Conservation (phyloP, 2,888 invertebrate species). For the Diplolepis rosae region DNA sequence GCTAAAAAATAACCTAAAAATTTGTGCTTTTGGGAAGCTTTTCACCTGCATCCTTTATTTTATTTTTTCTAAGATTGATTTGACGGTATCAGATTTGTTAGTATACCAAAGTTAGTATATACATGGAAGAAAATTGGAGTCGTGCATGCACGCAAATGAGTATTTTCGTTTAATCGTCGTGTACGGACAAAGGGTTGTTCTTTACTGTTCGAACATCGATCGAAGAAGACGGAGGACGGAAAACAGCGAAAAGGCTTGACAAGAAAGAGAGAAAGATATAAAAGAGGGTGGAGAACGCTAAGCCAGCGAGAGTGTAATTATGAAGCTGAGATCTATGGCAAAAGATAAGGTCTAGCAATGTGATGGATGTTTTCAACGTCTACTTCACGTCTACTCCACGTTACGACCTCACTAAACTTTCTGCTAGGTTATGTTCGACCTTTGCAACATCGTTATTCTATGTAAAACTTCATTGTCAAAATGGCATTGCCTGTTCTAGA, state of each 20-base stretch:
- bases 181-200: slow-evolving; percentile 40
- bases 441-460: slow-evolving; percentile 65
- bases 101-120: background rate
- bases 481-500: background rate
- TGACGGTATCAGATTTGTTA: background rate
- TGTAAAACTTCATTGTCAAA: slow-evolving; percentile 69
- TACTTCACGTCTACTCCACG: slow-evolving; percentile 71
- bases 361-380: slow-evolving; percentile 74
- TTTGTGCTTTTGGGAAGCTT: no score
- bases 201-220: slow-evolving; percentile 8
- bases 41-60: no score
- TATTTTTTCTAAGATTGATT: no score
- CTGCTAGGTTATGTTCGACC: slow-evolving; percentile 51
- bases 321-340: slow-evolving; percentile 70
- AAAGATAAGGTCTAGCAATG: slow-evolving; percentile 68
- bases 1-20: no score
- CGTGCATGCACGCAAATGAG: slow-evolving; percentile 45
- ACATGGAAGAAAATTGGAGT: background rate
- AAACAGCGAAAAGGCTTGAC: slow-evolving; percentile 3
- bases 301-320: slow-evolving; percentile 71
- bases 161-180: slow-evolving; percentile 51
- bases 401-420: slow-evolving; percentile 56
- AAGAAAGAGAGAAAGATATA: slow-evolving; percentile 45
- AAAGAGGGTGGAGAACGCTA: slow-evolving; percentile 47
- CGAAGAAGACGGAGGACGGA: background rate